phyloP scores from a whole-genome alignment of 2,113 vertebrate species.

The Urocolius indicus region DNA sequence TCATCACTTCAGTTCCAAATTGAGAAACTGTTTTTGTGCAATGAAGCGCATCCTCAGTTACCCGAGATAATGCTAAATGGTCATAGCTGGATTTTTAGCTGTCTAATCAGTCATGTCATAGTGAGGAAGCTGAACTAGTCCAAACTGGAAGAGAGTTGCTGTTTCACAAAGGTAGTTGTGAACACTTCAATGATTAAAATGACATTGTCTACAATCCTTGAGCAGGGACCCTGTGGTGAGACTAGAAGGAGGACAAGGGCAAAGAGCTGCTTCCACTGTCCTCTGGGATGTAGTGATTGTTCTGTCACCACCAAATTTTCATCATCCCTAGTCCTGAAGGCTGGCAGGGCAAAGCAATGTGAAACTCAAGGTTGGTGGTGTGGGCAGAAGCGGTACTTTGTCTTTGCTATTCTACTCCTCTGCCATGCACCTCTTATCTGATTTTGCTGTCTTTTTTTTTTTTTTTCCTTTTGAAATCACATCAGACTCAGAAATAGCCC shows the following conservation, averaged over 20 bases:
- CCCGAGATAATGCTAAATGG: neutral
- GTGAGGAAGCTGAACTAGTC: neutral
- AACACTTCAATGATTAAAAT: neutral
- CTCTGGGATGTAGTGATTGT: neutral
- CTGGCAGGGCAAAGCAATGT: neutral
- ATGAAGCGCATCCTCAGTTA: neutral
- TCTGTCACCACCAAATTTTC: neutral
- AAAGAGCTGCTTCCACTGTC: neutral
- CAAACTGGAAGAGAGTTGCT: neutral
- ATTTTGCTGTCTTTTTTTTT: neutral
- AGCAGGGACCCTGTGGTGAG: neutral
- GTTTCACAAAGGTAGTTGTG: neutral
- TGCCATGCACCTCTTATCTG: neutral
- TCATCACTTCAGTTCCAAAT: neutral
- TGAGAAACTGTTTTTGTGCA: neutral
- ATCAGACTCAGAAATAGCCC: neutral
- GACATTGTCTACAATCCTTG: neutral
- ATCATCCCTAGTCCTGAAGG: neutral
- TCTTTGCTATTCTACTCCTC: neutral
- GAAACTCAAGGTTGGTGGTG: neutral
- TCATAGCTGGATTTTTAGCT: neutral
- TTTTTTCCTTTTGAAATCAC: neutral
- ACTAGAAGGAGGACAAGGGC: neutral
- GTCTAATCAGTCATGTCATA: neutral
- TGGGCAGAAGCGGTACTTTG: neutral